Evolutionary conservation across 2,888 invertebrate species (phyloP).

Genomic region (Trichopoda pennipes): DNA sequence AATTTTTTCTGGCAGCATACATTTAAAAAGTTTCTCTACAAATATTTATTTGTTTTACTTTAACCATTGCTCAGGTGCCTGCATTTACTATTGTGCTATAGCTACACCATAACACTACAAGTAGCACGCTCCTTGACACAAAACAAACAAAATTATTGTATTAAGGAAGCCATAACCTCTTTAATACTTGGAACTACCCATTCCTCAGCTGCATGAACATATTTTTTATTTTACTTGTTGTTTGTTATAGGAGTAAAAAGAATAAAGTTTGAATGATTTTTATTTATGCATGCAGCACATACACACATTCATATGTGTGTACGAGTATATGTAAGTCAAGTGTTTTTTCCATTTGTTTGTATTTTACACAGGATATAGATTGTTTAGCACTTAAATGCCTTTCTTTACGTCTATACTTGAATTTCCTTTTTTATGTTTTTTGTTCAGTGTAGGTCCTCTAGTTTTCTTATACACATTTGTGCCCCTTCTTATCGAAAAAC

Average conservation of each 20-base stretch:
- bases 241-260: conserved; percentile 3
- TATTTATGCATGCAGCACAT: background rate
- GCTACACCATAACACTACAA: conserved; percentile 17
- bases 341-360: conserved; percentile 30
- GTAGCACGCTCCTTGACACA: conserved; percentile 47
- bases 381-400: conserved; percentile 50
- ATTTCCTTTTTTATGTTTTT: conserved; percentile 4
- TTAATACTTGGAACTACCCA: conserved; percentile 36
- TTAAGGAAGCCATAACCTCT: conserved; percentile 43
- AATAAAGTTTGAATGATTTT: conserved; percentile 18
- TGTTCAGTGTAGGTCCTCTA: background rate
- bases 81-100: conserved; percentile 59
- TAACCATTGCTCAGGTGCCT: conserved; percentile 61
- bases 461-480: conserved; percentile 16
- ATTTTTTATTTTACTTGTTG: conserved; percentile 1
- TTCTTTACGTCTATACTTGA: conserved; percentile 1
- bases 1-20: background rate
- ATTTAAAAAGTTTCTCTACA: background rate
- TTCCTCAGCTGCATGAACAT: conserved; percentile 4
- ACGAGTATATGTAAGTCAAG: conserved; percentile 43
- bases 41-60: conserved; percentile 17
- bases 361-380: conserved; percentile 52
- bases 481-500: conserved; percentile 33
- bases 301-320: too few species aligned
- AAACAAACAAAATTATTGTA: conserved; percentile 42